Conservation (phyloP, 2,113 vertebrate species). For the Cebidichthys violaceus region DNA sequence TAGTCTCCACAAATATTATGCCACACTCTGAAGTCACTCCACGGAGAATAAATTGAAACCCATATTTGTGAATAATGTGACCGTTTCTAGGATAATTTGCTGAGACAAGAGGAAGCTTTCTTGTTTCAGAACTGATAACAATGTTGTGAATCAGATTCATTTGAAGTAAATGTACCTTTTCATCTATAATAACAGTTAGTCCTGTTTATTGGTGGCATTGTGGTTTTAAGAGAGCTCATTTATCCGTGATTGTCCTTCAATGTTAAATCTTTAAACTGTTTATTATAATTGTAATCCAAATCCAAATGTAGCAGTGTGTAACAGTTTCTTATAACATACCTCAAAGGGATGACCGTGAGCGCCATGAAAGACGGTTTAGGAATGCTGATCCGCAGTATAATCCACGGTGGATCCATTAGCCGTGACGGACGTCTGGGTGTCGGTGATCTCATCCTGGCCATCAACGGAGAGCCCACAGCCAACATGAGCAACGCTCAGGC, state of each 20-base stretch:
- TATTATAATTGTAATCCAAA: neutral
- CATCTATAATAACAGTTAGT: neutral
- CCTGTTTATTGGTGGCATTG: neutral
- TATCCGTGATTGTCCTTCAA: neutral
- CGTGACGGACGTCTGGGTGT: slow-evolving; percentile 92
- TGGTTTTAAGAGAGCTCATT: neutral
- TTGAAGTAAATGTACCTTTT: neutral
- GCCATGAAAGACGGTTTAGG: slow-evolving; percentile 92
- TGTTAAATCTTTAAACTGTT: neutral
- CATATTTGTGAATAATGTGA: neutral
- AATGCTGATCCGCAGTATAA: slow-evolving; percentile 94
- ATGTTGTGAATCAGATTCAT: neutral
- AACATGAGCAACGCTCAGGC: slow-evolving; percentile 92
- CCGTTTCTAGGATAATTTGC: neutral
- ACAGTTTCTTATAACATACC: neutral
- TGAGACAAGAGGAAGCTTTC: neutral
- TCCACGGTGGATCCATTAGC: slow-evolving; percentile 95
- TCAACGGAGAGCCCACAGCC: slow-evolving; percentile 92
- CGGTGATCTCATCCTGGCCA: slow-evolving; percentile 93
- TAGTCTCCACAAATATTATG: slow-evolving; percentile 9
- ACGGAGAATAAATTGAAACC: slow-evolving; percentile 5
- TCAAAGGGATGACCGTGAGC: slow-evolving; percentile 95
- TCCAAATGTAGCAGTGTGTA: neutral
- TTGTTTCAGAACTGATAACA: neutral
- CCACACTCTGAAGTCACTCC: slow-evolving; percentile 18